Conservation (phyloP, 35 echinoderm and acorn worm species). For the Acanthaster planci region DNA sequence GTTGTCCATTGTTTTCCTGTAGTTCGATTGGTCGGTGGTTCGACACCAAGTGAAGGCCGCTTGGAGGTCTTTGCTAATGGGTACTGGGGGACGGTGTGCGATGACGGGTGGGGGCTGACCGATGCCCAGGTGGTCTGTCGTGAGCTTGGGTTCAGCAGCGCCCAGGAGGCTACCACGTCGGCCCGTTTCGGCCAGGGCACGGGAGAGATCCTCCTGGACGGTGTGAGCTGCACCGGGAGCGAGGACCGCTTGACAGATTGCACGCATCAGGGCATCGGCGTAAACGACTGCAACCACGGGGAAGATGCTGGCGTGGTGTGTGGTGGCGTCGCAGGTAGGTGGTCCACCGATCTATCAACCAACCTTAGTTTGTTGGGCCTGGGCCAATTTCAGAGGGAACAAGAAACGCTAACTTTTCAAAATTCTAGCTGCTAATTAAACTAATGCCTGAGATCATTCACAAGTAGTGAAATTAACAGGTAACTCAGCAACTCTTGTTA, state of each 20-base stretch:
- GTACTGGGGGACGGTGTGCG: constrained; percentile 55
- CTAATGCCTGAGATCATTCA: no score
- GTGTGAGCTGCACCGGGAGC: constrained; percentile 32
- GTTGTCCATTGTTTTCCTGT: neutral
- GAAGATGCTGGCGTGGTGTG: constrained; percentile 55
- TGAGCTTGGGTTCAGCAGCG: constrained; percentile 40
- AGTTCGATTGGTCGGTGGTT: constrained; percentile 54
- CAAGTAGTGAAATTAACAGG: no score
- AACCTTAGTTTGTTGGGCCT: no score
- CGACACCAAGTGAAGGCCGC: constrained; percentile 35
- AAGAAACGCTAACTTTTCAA: no score
- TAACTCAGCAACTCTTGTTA: no score
- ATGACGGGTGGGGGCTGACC: constrained; percentile 31
- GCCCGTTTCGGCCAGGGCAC: constrained; percentile 47
- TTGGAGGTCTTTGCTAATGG: constrained; percentile 43
- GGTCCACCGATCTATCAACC: no score
- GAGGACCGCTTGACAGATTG: constrained; percentile 25
- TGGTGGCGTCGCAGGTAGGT: constrained; percentile 35
- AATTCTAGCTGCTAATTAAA: no score
- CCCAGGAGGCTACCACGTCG: neutral
- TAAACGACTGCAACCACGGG: constrained; percentile 40
- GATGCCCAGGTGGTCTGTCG: constrained; percentile 50
- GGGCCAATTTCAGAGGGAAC: no score
- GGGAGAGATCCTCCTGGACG: constrained; percentile 49
- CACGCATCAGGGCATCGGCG: neutral